phyloP scores from a whole-genome alignment of 2,888 invertebrate genomes.

The Rhorus exstirpatorius region DNA sequence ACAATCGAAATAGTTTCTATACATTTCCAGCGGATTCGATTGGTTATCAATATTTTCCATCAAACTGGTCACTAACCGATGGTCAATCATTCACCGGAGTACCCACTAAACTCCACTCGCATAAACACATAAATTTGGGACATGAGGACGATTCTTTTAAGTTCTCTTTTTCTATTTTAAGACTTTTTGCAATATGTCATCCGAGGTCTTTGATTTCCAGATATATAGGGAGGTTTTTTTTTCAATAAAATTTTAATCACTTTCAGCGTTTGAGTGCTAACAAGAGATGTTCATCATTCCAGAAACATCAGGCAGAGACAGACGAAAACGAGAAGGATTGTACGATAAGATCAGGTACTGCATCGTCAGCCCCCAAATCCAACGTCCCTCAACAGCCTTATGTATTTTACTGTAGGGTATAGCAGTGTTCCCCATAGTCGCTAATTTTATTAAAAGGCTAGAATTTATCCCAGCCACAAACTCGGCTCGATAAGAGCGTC shows the following conservation, averaged over 20 bases:
- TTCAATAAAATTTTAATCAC: not conserved
- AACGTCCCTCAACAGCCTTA: slow-evolving; percentile 80
- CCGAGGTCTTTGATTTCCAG: not conserved
- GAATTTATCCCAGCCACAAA: not conserved
- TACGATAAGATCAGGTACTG: slow-evolving; percentile 82
- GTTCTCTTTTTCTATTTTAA: not conserved
- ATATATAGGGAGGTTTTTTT: too few species aligned
- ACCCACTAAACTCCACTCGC: too few species aligned
- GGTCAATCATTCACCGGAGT: too few species aligned
- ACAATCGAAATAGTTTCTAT: too few species aligned
- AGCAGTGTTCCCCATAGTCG: slow-evolving; percentile 65
- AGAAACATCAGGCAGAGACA: slow-evolving; percentile 73
- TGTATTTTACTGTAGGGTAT: slow-evolving; percentile 84
- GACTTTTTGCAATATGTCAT: not conserved
- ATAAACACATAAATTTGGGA: not conserved
- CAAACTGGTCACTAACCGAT: not conserved
- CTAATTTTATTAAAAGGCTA: not conserved
- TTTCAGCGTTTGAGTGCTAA: not conserved
- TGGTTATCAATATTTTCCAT: not conserved
- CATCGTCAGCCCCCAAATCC: slow-evolving; percentile 80
- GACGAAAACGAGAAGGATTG: slow-evolving; percentile 68
- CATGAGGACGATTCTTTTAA: not conserved
- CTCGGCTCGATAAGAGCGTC: slow-evolving; percentile 8
- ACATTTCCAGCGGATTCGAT: not conserved
- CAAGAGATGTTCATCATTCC: slow-evolving; percentile 67